Base-by-base conservation (phyloP, 2,888 invertebrate genomes). In the Hypselothyrea guttata region DNA sequence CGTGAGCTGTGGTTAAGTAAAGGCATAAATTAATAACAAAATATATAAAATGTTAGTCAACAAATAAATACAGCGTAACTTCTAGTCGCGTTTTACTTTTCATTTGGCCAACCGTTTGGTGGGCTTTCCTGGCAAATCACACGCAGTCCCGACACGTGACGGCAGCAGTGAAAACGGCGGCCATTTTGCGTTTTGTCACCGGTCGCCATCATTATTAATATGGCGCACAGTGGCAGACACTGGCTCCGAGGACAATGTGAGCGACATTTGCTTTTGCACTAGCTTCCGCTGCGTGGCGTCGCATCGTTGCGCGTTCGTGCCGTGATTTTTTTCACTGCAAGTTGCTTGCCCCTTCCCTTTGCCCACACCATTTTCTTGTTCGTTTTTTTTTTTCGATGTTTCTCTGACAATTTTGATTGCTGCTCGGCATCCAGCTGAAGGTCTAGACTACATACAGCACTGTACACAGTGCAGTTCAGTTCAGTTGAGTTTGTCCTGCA, bases 121-220 rank as follows among this genome's bases (percentile, higher is more conserved):
- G 22, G 22, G 31, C n/a, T 8, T 9, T n/a, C n/a, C 4, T n/a
- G 7, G n/a, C 3, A 31, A 31, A 31, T 7, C 31, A 31, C 22
- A 22, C 22, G 22, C 22, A 22, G 22, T 22, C 22, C 5, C 22
- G 22, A 22, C 22, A 27, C 40, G 11, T 22, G 41, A 31, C 37
- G 40, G 49, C 49, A 16, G 38, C 38, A 12, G 40, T 1, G 15
- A 18, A 9, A 57, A 44, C 55, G 67, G 45, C 75, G 73, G 83
- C 74, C 76, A 79, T 79, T 78, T 74, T 74, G 74, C 62, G 76
- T 75, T 75, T 78, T 75, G 79, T 62, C 60, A 60, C 49, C 22
- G 42, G 49, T 51, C 59, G 53, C 71, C 79, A 79, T 79, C 79
- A 79, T 83, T 78, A 83, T 83, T 78, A 83, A 78, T 83, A 79